Conservation (phyloP, 2,888 invertebrate genomes). For the Orgyia antiqua region DNA sequence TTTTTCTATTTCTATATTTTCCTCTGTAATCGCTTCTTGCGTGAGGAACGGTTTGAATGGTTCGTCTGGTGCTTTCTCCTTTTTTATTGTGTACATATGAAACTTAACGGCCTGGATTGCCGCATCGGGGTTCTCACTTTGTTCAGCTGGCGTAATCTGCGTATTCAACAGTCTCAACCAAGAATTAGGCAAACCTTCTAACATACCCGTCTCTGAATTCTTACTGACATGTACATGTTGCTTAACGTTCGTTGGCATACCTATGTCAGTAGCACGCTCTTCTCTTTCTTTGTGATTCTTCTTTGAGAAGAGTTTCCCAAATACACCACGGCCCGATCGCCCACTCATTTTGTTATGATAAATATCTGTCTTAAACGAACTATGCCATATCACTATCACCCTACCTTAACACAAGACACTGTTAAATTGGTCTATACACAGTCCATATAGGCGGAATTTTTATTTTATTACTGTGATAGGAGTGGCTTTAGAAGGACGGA, state of each 20-base stretch:
- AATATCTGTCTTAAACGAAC: conserved; percentile 29
- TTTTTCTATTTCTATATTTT: conserved; percentile 89
- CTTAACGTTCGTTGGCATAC: conserved; percentile 90
- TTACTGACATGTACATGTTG: conserved; percentile 93
- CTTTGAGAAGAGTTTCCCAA: conserved; percentile 71
- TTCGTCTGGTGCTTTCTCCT: conserved; percentile 85
- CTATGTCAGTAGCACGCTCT: conserved; percentile 82
- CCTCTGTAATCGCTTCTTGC: conserved; percentile 87
- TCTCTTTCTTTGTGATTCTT: conserved; percentile 60
- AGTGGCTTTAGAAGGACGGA: conserved; percentile 71
- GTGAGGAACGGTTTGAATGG: conserved; percentile 90
- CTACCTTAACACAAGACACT: conserved; percentile 40
- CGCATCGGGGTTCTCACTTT: conserved; percentile 92
- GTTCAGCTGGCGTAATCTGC: conserved; percentile 91
- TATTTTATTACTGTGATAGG: conserved; percentile 46
- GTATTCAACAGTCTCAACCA: conserved; percentile 89
- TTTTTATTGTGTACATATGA: conserved; percentile 92
- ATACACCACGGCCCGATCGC: conserved; percentile 67
- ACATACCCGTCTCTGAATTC: conserved; percentile 87
- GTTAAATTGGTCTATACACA: conserved; percentile 51
- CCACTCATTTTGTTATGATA: conserved; percentile 63
- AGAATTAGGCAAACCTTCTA: conserved; percentile 91
- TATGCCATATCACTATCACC: conserved; percentile 53
- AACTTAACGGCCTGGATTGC: conserved; percentile 94
- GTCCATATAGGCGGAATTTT: conserved; percentile 41